phyloP scores from a whole-genome alignment of 2,113 vertebrate genomes.

The Stigmatopora argus region DNA sequence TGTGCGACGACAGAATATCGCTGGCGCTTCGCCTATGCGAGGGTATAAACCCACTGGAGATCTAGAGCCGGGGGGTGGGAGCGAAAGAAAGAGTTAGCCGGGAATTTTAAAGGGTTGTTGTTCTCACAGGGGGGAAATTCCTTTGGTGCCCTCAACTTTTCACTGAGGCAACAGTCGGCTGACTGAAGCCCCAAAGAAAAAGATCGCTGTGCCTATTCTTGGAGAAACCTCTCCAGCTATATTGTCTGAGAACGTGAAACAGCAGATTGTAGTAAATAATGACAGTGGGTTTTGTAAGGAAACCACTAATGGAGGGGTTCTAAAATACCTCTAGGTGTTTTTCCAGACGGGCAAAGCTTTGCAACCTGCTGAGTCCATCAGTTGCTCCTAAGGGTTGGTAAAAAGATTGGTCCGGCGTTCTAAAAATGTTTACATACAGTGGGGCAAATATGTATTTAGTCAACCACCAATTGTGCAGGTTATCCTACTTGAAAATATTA shows the following conservation, averaged over 20 bases:
- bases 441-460: too few relatives aligned
- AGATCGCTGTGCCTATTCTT: constrained; percentile 35
- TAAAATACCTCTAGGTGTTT: constrained; percentile 29
- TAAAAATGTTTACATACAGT: constrained; percentile 26
- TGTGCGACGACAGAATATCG: constrained; percentile 19
- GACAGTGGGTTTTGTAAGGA: constrained; percentile 38
- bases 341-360: constrained; percentile 29
- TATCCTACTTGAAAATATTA: too few relatives aligned
- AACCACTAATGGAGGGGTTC: constrained; percentile 47
- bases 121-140: constrained; percentile 61
- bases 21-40: constrained; percentile 29
- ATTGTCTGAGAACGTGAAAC: constrained; percentile 15
- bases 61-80: constrained; percentile 27
- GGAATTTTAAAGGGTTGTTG: constrained; percentile 53
- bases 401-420: background rate
- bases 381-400: constrained; percentile 21
- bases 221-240: constrained; percentile 19
- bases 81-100: constrained; percentile 11
- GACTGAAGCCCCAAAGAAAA: constrained; percentile 62
- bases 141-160: constrained; percentile 59
- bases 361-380: constrained; percentile 30
- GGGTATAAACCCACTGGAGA: constrained; percentile 54
- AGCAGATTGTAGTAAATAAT: constrained; percentile 48
- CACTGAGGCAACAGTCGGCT: constrained; percentile 68
- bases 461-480: too few relatives aligned